Evolutionary conservation across 1,140 invertebrate genomes (phyloP), one percentile per base, ranked within the genome.

Genomic region (Drosophila sp.): DNA sequence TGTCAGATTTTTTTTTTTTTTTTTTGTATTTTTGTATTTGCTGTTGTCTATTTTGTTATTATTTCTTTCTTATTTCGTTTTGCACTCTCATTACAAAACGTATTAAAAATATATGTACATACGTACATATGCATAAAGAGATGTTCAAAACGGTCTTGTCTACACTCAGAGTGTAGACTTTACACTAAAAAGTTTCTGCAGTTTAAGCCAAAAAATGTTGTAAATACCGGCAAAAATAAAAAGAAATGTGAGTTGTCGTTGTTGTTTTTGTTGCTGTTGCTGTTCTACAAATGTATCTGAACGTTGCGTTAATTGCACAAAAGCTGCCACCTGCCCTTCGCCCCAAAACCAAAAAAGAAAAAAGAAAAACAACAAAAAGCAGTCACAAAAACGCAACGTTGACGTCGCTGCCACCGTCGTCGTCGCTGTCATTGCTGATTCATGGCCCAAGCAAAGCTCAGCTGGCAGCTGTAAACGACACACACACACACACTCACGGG

Each of bases 81-180:
- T 77, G 78, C 74, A 75, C 75, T 78, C 70, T 77, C 75, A 67
- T 67, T 56, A 62, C 58, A 45, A 62, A 38, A 40, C 32, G 13
- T 41, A 61, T 46, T 21, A 27, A 43, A 41, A 40, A 34, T 34
- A n/a, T 50, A 18, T 46, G 43, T 46, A 38, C 8, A 38, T 38
- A 38, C n/a, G n/a, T n/a, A n/a, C n/a, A 4, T 38, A 38, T 38
- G 36, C 36, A 38, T 13, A 38, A 38, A 38, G 36, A 38, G 36
- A 38, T 38, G 9, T 38, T 9, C 2, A 38, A 38, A 38, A n/a
- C 7, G 36, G 9, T 11, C 9, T 11, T 38, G 9, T 38, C 34
- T 38, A 56, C 63, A 38, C 41, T 25, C 41, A n/a, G n/a, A n/a
- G n/a, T n/a, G n/a, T n/a, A n/a, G n/a, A n/a, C n/a, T n/a, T n/a